Base-by-base conservation (phyloP, 2,888 invertebrate genomes). In the Pomacea canaliculata region DNA sequence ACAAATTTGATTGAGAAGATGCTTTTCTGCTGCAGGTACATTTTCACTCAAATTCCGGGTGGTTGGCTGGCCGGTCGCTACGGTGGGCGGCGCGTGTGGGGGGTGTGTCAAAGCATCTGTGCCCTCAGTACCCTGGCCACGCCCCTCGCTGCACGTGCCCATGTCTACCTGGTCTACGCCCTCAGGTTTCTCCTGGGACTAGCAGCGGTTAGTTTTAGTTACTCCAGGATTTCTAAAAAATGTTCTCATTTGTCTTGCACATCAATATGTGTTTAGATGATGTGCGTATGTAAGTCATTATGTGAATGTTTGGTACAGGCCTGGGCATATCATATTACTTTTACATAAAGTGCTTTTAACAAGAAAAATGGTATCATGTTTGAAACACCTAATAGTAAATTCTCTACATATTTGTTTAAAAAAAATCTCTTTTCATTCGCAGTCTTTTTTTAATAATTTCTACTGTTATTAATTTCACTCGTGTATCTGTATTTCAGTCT, bases 31-130 rank as follows among this genome's bases (percentile, higher is more conserved):
- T 7, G 4, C 72, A 85, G 85, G 1, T 87, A 86, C 79, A 83
- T 87, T 56, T 81, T 85, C 49, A 86, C 84, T 18, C 85, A 86
- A 76, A 81, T 87, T n/a, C 84, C 84, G 12, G 82, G 82, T 0
- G 82, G 82, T 5, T 79, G 80, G 74, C 37, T 82, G 69, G 78
- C 82, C 9, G 77, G 76, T 37, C 62, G 78, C 13, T 80, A 71
- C 59, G 82, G 82, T 16, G 79, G 79, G 10, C 71, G 63, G 37
- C 59, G 75, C 12, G 78, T 82, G 27, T 79, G 78, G 76, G 80
- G 78, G 1, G 18, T 60, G 13, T 73, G 76, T 37, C 71, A 78
- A 71, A 23, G 72, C 0, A 18, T 79, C 8, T 46, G 76, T 18
- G 76, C 78, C 10, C 10, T 80, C 7, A 73, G 74, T 37, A 76